These are phyloP conservation scores for Ciconia boyciana DNA, from an alignment of 2,113 vertebrate genomes.

Conservation along the genomic window DNA sequence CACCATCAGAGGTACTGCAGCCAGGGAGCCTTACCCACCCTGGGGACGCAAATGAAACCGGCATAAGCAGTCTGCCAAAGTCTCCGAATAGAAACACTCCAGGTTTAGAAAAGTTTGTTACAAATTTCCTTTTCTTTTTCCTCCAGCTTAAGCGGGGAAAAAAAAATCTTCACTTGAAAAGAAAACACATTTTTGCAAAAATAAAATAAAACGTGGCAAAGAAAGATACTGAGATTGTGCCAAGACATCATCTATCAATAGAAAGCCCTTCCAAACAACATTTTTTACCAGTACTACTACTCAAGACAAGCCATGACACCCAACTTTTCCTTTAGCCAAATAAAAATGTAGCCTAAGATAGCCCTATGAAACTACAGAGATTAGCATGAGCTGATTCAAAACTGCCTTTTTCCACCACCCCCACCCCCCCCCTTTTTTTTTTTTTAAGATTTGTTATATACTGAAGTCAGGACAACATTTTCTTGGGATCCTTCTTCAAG, in stretches of 20 bases:
- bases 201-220: neutral
- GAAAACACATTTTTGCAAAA: neutral
- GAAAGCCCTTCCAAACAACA: neutral
- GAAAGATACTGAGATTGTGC: neutral
- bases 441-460: neutral
- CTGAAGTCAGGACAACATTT: neutral
- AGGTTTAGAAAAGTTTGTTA: neutral
- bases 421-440: fast-evolving
- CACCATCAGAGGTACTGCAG: neutral
- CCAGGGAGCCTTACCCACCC: neutral
- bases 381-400: too few relatives aligned
- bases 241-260: neutral
- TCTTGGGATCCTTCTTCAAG: neutral
- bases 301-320: neutral
- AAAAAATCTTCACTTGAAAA: neutral
- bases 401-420: neutral
- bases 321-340: neutral
- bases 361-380: neutral
- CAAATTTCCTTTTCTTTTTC: neutral
- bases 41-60: neutral
- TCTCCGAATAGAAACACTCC: neutral
- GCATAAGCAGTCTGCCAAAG: too few relatives aligned
- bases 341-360: neutral
- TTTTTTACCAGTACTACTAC: neutral
- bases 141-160: neutral